These are phyloP conservation scores for Stigmatopora nigra DNA, from an alignment of 2,113 vertebrate species.

Conservation along the genomic window DNA sequence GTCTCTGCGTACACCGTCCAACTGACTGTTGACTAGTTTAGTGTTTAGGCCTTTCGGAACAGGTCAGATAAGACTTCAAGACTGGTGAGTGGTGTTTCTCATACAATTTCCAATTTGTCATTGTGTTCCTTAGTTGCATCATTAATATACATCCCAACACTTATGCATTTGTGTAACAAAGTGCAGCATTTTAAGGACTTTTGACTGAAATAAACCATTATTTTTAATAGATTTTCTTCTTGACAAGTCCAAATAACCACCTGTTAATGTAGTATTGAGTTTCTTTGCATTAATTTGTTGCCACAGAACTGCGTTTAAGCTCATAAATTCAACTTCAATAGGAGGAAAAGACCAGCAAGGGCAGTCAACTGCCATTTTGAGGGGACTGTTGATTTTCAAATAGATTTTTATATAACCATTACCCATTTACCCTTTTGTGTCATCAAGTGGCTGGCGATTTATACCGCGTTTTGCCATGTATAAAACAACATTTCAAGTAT, in stretches of 20 bases:
- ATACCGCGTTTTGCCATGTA: too few relatives aligned
- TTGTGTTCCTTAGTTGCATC: not conserved
- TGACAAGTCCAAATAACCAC: not conserved
- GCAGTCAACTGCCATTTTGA: not conserved
- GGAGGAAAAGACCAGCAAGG: not conserved
- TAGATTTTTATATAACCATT: too few relatives aligned
- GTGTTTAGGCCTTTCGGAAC: too few relatives aligned
- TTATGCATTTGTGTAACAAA: slow-evolving; percentile 17
- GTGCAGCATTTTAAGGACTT: not conserved
- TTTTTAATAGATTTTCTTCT: not conserved
- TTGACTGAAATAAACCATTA: slow-evolving; percentile 14
- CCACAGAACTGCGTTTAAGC: not conserved
- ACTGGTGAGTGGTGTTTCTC: not conserved
- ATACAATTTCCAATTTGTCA: not conserved
- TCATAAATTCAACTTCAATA: not conserved
- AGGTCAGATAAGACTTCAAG: too few relatives aligned
- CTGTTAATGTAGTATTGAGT: not conserved
- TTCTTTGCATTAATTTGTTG: not conserved
- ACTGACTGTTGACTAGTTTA: too few relatives aligned
- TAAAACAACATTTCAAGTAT: too few relatives aligned
- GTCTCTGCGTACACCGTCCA: too few relatives aligned
- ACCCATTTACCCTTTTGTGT: too few relatives aligned
- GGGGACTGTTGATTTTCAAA: too few relatives aligned
- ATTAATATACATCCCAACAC: not conserved
- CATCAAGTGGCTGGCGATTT: too few relatives aligned